These are phyloP conservation scores for Germaria angustata DNA, from an alignment of 2,888 invertebrate genomes.

Conservation along the genomic window DNA sequence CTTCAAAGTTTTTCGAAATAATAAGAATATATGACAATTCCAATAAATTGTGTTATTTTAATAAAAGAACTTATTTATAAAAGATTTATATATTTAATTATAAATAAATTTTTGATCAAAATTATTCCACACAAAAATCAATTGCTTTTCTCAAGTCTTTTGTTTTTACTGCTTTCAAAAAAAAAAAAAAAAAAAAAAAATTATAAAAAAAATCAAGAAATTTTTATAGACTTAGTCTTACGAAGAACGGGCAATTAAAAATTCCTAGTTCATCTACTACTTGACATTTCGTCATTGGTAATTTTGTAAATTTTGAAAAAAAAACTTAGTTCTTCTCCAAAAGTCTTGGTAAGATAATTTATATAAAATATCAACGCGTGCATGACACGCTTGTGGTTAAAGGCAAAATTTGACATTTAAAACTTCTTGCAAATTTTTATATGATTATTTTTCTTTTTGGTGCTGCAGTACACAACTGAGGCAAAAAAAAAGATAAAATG, in stretches of 20 bases:
- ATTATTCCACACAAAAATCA: neutral
- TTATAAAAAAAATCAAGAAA: too few species aligned
- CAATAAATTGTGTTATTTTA: neutral
- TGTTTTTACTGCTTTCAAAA: neutral
- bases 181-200: too few species aligned
- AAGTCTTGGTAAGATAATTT: slow-evolving; percentile 23
- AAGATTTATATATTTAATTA: too few species aligned
- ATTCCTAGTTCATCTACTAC: too few species aligned
- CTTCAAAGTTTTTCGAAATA: too few species aligned
- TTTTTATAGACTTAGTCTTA: too few species aligned
- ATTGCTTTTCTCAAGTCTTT: slow-evolving; percentile 7
- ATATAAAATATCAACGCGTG: slow-evolving; percentile 55
- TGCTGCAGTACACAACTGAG: neutral
- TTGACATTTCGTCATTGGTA: slow-evolving; percentile 61
- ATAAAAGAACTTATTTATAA: neutral
- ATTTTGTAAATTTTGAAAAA: neutral
- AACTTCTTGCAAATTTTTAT: neutral
- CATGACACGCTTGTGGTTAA: slow-evolving; percentile 60
- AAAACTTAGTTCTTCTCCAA: neutral
- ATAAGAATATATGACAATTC: too few species aligned
- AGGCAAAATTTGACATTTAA: slow-evolving; percentile 60
- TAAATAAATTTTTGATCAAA: neutral
- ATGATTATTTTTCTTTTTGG: neutral
- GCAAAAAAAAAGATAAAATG: neutral
- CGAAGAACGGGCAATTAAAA: too few species aligned